These are phyloP conservation scores for Chionoecetes opilio DNA, from an alignment of 1,140 invertebrate species.

Conservation along the genomic window DNA sequence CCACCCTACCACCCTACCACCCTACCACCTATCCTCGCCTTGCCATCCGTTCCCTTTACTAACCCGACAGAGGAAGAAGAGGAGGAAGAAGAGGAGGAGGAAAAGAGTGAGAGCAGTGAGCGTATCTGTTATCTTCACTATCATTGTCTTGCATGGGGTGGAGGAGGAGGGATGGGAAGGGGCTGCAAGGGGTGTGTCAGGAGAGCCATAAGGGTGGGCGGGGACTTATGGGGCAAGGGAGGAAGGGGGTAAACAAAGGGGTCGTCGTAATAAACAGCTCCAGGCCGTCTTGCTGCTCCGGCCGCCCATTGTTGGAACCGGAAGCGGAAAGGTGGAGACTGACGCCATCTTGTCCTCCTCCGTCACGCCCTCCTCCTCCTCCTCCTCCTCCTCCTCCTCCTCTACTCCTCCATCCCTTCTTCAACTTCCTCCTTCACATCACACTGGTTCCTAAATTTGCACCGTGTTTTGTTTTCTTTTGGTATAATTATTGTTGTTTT, in stretches of 20 bases:
- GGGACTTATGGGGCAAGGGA: not conserved
- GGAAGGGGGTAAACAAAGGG: conserved; percentile 22
- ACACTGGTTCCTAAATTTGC: too few relatives aligned
- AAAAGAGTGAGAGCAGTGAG: not conserved
- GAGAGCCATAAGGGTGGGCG: not conserved
- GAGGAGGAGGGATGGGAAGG: not conserved
- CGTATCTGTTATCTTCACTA: not conserved
- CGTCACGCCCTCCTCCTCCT: conserved; percentile 22
- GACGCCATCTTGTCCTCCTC: conserved; percentile 23
- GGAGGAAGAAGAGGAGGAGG: not conserved
- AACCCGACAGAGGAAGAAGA: conserved; percentile 5
- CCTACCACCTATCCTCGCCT: too few relatives aligned
- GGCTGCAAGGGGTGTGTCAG: not conserved
- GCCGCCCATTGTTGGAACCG: not conserved
- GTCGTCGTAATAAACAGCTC: not conserved
- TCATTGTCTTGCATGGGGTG: not conserved
- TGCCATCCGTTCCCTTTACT: not conserved
- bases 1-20: not conserved
- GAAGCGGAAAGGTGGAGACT: conserved; percentile 17
- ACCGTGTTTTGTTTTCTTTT: not conserved
- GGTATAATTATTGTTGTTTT: not conserved
- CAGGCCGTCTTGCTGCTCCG: not conserved
- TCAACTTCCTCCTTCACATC: not conserved
- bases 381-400: not conserved
- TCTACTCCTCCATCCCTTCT: not conserved